Conservation (phyloP, 2,113 vertebrate species). For the Phalacrocorax carbo region DNA sequence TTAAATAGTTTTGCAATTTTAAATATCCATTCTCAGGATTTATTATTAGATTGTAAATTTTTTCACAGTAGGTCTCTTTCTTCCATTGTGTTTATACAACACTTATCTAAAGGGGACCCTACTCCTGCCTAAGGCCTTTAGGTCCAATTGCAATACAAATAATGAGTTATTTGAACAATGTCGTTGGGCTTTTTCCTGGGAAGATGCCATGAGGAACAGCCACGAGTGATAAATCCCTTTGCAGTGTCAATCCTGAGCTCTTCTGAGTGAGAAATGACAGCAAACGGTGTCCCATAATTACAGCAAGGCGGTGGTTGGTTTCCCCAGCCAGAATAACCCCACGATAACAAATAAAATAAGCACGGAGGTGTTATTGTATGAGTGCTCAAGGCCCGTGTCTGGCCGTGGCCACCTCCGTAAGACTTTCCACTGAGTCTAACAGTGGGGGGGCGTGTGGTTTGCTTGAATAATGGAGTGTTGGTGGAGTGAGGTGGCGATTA, state of each 20-base stretch:
- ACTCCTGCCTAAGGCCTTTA: background rate
- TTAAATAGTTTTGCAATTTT: background rate
- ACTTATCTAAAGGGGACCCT: background rate
- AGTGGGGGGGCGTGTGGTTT: background rate
- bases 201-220: background rate
- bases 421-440: slow-evolving; percentile 27
- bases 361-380: background rate
- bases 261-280: background rate
- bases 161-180: background rate
- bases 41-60: background rate
- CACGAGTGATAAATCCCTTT: background rate
- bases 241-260: fast-evolving
- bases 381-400: background rate
- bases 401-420: background rate
- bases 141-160: background rate
- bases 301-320: background rate
- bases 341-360: background rate
- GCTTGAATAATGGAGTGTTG: background rate
- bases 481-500: background rate
- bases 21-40: background rate
- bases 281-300: background rate
- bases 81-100: background rate
- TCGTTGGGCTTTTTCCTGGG: background rate
- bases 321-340: background rate
- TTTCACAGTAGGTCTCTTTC: background rate